A percentile compares a stretch with the other conserved stretches of the same genome.
Evolutionary conservation across 2,113 vertebrate species (phyloP).

Genomic region (Nansenia antarctica): DNA sequence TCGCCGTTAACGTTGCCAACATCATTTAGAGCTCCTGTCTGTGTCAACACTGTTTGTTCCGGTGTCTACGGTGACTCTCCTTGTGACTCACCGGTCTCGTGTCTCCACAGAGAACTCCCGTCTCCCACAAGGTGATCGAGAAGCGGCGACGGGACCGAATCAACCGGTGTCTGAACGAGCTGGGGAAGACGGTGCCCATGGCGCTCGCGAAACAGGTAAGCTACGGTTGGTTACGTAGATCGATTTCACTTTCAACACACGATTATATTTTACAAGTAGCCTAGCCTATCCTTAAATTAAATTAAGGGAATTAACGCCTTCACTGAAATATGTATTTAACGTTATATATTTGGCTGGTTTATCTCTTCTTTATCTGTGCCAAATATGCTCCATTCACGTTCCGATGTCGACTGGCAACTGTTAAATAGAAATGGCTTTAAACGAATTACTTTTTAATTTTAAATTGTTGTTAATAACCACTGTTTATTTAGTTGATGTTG

Average conservation of each 20-base stretch:
- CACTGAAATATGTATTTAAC: too few species aligned
- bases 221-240: neutral
- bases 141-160: conserved; percentile 94
- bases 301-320: too few species aligned
- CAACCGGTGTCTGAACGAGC: conserved; percentile 92
- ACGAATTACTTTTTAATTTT: too few species aligned
- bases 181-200: conserved; percentile 97
- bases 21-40: neutral
- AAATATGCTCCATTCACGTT: neutral
- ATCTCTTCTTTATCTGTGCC: neutral
- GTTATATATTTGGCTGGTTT: neutral
- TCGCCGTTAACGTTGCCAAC: neutral
- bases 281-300: neutral
- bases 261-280: too few species aligned
- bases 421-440: too few species aligned
- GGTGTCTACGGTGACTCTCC: neutral
- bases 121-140: conserved; percentile 98
- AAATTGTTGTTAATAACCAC: neutral
- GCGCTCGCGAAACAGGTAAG: conserved; percentile 95
- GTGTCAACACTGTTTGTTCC: neutral
- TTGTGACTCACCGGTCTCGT: neutral
- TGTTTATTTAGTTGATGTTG: too few species aligned
- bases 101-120: conserved; percentile 85
- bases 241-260: neutral
- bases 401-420: too few species aligned